Conservation (phyloP, 1,140 invertebrate species). For the Babylonia areolata region DNA sequence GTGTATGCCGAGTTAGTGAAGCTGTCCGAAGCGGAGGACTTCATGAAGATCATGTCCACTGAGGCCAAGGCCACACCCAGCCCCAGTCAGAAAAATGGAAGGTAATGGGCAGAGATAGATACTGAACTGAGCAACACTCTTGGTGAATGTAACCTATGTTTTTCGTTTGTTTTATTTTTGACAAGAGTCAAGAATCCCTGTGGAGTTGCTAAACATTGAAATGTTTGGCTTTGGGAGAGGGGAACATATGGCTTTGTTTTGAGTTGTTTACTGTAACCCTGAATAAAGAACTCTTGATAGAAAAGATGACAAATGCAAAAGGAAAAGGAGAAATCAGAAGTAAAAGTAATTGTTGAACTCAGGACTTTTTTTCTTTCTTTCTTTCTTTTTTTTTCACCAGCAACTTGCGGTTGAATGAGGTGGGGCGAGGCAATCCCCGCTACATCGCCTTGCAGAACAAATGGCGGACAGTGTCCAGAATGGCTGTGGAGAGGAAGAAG, state of each 20-base stretch:
- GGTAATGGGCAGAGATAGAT: not conserved
- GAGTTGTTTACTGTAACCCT: too few relatives aligned
- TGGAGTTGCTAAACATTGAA: too few relatives aligned
- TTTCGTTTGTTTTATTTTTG: too few relatives aligned
- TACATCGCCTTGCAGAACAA: slow-evolving; percentile 92
- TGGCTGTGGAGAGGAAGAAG: slow-evolving; percentile 96
- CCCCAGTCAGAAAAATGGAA: slow-evolving; percentile 29
- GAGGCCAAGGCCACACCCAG: slow-evolving; percentile 22
- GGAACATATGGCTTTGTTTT: too few relatives aligned
- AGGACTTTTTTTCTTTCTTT: not conserved
- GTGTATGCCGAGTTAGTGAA: slow-evolving; percentile 33
- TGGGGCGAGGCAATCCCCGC: slow-evolving; percentile 76
- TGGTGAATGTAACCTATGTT: too few relatives aligned
- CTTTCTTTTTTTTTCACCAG: not conserved
- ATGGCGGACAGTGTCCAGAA: slow-evolving; percentile 97
- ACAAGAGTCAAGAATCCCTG: too few relatives aligned
- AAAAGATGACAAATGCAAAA: too few relatives aligned
- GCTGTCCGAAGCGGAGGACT: slow-evolving; percentile 28
- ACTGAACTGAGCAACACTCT: too few relatives aligned
- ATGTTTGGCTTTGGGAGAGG: too few relatives aligned
- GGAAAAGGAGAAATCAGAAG: too few relatives aligned
- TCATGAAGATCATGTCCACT: slow-evolving; percentile 37
- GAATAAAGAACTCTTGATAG: too few relatives aligned
- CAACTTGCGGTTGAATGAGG: slow-evolving; percentile 67
- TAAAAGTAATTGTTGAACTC: too few relatives aligned